A percentile compares a stretch with the other conserved stretches of the same genome.
Conservation (phyloP, 1,140 invertebrate genomes). For the Trichoplusia ni region DNA sequence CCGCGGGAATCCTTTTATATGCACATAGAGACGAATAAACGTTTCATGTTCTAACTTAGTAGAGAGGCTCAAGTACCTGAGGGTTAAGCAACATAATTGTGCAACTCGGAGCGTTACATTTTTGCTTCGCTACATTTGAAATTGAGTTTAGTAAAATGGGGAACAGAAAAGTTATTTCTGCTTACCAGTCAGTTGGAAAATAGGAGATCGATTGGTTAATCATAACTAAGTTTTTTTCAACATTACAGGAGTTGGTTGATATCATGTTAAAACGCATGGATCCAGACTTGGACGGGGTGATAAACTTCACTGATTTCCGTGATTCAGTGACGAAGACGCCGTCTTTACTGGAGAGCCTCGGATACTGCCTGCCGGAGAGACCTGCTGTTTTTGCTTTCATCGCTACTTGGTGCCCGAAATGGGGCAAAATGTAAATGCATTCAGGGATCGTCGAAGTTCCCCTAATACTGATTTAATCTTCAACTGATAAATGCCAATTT, state of each 20-base stretch:
- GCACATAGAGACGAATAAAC: not conserved
- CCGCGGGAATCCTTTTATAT: slow-evolving; percentile 2
- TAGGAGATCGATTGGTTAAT: too few species aligned
- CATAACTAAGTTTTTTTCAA: too few species aligned
- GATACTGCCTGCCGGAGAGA: slow-evolving; percentile 88
- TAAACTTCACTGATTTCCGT: slow-evolving; percentile 88
- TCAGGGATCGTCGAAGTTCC: too few species aligned
- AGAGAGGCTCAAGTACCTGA: not conserved
- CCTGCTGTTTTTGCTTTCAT: slow-evolving; percentile 83
- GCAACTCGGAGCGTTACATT: too few species aligned
- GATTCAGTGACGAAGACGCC: slow-evolving; percentile 85
- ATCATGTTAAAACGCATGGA: slow-evolving; percentile 90
- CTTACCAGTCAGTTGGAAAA: too few species aligned
- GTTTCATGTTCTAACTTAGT: not conserved
- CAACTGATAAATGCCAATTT: too few species aligned
- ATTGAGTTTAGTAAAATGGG: too few species aligned
- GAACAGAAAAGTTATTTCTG: too few species aligned
- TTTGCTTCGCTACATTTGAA: too few species aligned
- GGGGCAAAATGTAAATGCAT: slow-evolving; percentile 69
- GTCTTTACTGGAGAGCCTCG: slow-evolving; percentile 89
- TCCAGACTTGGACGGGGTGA: slow-evolving; percentile 89
- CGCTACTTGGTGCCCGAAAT: slow-evolving; percentile 79
- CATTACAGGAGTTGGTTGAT: slow-evolving; percentile 92
- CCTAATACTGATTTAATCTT: too few species aligned
- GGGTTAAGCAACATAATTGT: not conserved